Conservation (phyloP, 2,888 invertebrate species). For the Rotaria sp. region DNA sequence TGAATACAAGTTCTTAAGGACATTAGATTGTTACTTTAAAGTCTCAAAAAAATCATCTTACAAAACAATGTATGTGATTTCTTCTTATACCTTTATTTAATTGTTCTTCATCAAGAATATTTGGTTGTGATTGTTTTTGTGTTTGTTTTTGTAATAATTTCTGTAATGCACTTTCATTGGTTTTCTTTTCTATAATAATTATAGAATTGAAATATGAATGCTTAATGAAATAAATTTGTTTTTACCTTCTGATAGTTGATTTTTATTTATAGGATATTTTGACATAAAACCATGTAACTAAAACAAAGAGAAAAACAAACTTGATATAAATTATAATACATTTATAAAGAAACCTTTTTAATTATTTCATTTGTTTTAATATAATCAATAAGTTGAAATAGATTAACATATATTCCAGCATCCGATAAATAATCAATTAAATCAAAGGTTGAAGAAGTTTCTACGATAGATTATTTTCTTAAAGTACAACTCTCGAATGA, state of each 20-base stretch:
- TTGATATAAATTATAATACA: background rate
- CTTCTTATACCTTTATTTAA: background rate
- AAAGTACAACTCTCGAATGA: background rate
- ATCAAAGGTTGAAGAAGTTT: background rate
- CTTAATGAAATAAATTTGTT: background rate
- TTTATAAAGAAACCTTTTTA: background rate
- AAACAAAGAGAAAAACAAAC: no score
- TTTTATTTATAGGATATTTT: slow-evolving; percentile 4
- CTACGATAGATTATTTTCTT: background rate
- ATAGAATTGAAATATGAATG: no score
- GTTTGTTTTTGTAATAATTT: slow-evolving; percentile 15
- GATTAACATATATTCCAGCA: slow-evolving; percentile 25
- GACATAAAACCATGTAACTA: slow-evolving; percentile 19
- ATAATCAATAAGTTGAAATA: background rate
- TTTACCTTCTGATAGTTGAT: background rate
- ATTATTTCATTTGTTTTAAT: slow-evolving; percentile 12
- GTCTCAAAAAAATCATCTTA: no score
- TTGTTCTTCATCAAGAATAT: background rate
- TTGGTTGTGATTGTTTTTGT: background rate
- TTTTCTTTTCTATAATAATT: background rate
- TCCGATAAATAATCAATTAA: slow-evolving; percentile 14
- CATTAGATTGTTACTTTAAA: no score
- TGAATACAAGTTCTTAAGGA: no score
- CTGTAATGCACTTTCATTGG: slow-evolving; percentile 2
- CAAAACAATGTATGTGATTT: no score